These are phyloP conservation scores for Perca flavescens DNA, from an alignment of 2,113 vertebrate species.

Conservation along the genomic window DNA sequence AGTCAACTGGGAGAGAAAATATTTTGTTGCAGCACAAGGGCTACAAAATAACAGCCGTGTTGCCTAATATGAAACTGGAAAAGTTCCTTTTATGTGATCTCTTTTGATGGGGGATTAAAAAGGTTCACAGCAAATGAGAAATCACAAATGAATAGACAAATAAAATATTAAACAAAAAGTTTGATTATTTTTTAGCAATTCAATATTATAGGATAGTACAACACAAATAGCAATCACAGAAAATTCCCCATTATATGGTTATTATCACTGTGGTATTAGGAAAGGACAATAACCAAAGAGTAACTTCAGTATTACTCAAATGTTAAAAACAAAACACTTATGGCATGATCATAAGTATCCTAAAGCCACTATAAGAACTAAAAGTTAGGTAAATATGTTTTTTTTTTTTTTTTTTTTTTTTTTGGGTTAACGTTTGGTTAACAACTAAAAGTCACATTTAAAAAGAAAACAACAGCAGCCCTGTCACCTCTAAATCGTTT, in stretches of 20 bases:
- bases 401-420: too few species aligned
- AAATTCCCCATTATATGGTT: neutral
- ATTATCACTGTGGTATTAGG: neutral
- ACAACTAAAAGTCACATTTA: neutral
- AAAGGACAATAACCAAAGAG: neutral
- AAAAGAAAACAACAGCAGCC: neutral
- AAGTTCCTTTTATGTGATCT: neutral
- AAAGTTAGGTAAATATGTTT: neutral
- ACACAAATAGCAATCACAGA: neutral
- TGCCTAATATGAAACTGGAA: neutral
- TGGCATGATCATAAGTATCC: neutral
- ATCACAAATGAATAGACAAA: neutral
- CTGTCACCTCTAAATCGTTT: neutral
- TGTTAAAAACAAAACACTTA: neutral
- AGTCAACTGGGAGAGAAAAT: constrained; percentile 19
- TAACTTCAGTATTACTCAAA: neutral
- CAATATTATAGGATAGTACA: neutral
- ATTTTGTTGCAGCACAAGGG: neutral
- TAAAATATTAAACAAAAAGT: neutral
- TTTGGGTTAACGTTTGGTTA: neutral
- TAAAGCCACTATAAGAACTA: neutral
- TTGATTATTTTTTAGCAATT: neutral
- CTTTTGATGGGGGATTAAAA: neutral
- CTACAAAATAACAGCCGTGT: neutral
- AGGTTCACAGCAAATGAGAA: neutral